Evolutionary conservation across 2,888 invertebrate genomes (phyloP), one percentile per base, ranked within the genome.

Genomic region (Archips crataeganus): DNA sequence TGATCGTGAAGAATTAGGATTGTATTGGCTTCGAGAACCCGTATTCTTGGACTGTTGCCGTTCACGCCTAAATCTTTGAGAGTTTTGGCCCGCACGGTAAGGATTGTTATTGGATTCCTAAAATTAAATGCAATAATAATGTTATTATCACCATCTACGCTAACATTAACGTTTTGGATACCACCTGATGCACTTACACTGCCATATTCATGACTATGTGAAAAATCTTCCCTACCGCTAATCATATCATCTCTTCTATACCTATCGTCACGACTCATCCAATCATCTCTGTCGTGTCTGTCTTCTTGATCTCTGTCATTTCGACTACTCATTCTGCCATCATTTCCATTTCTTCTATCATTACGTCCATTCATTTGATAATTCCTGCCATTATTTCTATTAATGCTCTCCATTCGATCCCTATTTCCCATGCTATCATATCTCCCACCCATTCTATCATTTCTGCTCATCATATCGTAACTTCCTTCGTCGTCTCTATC

Each of bases 1-100:
- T 2, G 84, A 79, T 32, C 79, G 85, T 51, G 87, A 87, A 0
- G 84, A 79, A 62, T 93, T 91, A 0, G 93, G 94, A 74, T 93
- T 94, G 74, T 93, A 93, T 71, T 93, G 94, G 75, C 92, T 93
- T 51, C 94, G 84, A 73, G 92, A 90, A 0, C 93, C 93, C 0
- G 93, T 91, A 75, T 92, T 93, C 69, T 78, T 84, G 68, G 90
- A 90, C 10, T 83, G 82, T 3, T 84, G 84, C 45, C 82, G 86
- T 15, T 91, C 92, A 1, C 93, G 85, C 76, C 87, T 92, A 73
- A 86, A 90, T 64, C 93, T 84, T 64, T 87, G 81, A 2, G 87
- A 76, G 2, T 84, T 63, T 64, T 86, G 86, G 0, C 86, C 85
- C 0, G 85, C 80, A 49, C 85, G 82, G 67, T 86, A 84, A 11